These are phyloP conservation scores for Drosophila ironensis DNA, from an alignment of 1,140 invertebrate genomes.

Conservation along the genomic window DNA sequence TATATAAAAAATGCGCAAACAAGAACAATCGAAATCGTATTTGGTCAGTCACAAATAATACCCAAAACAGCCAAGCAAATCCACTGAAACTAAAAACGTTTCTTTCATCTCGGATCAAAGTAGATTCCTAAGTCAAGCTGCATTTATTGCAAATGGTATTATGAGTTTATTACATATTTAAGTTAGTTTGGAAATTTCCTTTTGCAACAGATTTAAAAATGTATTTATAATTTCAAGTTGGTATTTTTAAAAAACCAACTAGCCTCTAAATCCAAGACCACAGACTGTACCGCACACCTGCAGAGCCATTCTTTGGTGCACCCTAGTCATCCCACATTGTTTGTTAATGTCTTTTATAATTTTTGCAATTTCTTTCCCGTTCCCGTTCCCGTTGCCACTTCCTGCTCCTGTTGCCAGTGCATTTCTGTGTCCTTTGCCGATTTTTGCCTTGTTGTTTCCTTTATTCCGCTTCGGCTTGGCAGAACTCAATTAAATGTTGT, in stretches of 20 bases:
- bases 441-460: slow-evolving; percentile 51
- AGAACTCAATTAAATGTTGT: slow-evolving; percentile 78
- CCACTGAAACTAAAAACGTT: no score
- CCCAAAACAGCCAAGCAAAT: no score
- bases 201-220: no score
- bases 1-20: slow-evolving; percentile 11
- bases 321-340: slow-evolving; percentile 31
- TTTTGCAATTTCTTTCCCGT: slow-evolving; percentile 51
- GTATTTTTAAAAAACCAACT: no score
- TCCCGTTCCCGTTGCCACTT: no score
- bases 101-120: no score
- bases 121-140: no score
- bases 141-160: no score
- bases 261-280: no score
- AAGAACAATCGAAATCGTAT: slow-evolving; percentile 28
- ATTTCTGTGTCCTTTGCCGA: slow-evolving; percentile 22
- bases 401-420: slow-evolving; percentile 39
- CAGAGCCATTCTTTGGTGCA: slow-evolving; percentile 4
- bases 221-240: no score
- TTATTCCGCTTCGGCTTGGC: slow-evolving; percentile 51
- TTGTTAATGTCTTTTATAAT: slow-evolving; percentile 70
- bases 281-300: no score
- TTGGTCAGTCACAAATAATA: background rate
- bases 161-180: background rate
- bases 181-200: no score